These are phyloP conservation scores for Oppia nitens DNA, from an alignment of 1,140 invertebrate genomes.

Conservation along the genomic window DNA sequence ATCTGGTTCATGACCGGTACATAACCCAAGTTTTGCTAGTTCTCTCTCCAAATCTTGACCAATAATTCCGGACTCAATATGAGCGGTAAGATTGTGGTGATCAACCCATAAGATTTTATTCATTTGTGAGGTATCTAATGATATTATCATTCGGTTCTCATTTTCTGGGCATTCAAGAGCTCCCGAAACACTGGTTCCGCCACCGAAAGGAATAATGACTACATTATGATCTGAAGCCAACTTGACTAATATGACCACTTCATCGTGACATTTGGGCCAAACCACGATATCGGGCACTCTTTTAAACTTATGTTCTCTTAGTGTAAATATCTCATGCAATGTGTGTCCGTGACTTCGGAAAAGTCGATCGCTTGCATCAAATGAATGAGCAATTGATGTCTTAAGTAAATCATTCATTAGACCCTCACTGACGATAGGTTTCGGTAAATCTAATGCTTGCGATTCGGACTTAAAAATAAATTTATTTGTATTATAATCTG, in stretches of 20 bases:
- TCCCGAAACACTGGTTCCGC: constrained; percentile 86
- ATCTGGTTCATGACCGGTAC: constrained; percentile 86
- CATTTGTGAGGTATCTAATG: constrained; percentile 89
- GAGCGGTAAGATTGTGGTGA: constrained; percentile 62
- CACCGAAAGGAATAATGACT: constrained; percentile 87
- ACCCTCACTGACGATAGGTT: constrained; percentile 31
- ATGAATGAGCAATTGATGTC: constrained; percentile 49
- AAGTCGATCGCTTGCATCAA: constrained; percentile 61
- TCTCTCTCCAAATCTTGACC: constrained; percentile 73
- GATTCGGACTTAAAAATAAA: constrained; percentile 26
- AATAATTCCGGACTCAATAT: constrained; percentile 75
- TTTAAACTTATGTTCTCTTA: constrained; percentile 50
- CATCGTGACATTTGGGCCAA: constrained; percentile 69
- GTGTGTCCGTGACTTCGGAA: constrained; percentile 90
- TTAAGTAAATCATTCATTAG: constrained; percentile 43
- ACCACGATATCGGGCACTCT: constrained; percentile 83
- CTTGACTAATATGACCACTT: constrained; percentile 62
- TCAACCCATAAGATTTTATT: constrained; percentile 88
- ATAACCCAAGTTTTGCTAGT: constrained; percentile 41
- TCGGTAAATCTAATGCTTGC: constrained; percentile 28
- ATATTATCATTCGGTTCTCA: constrained; percentile 68
- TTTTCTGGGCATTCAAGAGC: constrained; percentile 64
- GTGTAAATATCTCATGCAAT: constrained; percentile 63
- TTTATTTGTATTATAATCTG: neutral
- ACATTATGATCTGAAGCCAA: constrained; percentile 53